Evolutionary conservation across 1,140 invertebrate species (phyloP).

Genomic region (Heliconius himera): DNA sequence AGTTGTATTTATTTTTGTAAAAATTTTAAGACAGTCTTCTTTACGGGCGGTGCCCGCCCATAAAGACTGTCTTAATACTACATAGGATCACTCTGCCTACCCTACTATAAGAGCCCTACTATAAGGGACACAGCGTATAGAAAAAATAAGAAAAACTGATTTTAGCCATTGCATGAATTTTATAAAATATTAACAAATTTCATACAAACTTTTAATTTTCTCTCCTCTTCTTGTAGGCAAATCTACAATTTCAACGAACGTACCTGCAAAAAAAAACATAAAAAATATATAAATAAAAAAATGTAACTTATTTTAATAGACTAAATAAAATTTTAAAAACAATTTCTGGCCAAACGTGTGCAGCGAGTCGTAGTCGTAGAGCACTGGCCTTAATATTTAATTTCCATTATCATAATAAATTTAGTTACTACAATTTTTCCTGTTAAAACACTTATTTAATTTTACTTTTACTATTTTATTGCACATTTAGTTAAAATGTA

Average conservation of each 20-base stretch:
- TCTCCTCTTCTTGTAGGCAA: background rate
- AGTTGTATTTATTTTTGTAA: too few species aligned
- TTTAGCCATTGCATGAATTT: background rate
- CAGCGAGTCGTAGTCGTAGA: conserved; percentile 17
- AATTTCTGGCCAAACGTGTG: conserved; percentile 12
- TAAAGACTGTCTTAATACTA: too few species aligned
- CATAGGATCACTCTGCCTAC: too few species aligned
- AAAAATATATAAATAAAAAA: conserved; percentile 6
- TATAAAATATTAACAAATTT: background rate
- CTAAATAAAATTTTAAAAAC: background rate
- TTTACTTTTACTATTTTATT: background rate
- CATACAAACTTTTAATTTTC: background rate
- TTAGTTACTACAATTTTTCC: conserved; percentile 6
- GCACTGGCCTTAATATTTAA: conserved; percentile 19
- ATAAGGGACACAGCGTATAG: too few species aligned
- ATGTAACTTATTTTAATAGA: conserved; percentile 1
- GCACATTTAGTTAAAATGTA: background rate
- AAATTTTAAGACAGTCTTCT: too few species aligned
- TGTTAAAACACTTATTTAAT: background rate
- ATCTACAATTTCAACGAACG: background rate
- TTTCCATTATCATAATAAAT: conserved; percentile 17
- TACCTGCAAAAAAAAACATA: conserved; percentile 22
- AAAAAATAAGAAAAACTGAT: too few species aligned
- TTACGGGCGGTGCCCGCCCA: too few species aligned
- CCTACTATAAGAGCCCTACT: too few species aligned